These are phyloP conservation scores for Tricholauxania praeusta DNA, from an alignment of 2,888 invertebrate species.

Conservation along the genomic window DNA sequence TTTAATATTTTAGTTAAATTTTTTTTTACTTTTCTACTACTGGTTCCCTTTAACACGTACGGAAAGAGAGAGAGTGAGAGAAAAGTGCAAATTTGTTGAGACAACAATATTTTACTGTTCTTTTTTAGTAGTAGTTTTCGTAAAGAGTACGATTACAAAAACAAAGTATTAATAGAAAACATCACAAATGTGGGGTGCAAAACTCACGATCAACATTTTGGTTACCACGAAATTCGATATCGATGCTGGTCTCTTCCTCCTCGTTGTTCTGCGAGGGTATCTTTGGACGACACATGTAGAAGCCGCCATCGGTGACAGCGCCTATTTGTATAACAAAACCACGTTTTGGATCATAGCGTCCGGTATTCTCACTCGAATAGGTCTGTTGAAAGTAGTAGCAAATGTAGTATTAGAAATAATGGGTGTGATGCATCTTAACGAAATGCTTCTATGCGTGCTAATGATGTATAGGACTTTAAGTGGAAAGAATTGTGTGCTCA, in stretches of 20 bases:
- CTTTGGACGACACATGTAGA: conserved; percentile 61
- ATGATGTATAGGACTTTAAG: background rate
- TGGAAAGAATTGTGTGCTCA: background rate
- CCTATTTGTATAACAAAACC: conserved; percentile 64
- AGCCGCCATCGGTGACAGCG: conserved; percentile 61
- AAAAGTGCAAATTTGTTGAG: conserved; percentile 21
- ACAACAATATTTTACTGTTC: conserved; percentile 30
- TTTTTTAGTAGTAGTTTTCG: conserved; percentile 7
- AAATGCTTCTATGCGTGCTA: too few species aligned
- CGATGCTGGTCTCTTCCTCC: conserved; percentile 54
- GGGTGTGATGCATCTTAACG: background rate
- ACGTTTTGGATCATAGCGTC: conserved; percentile 62
- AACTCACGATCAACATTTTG: conserved; percentile 66
- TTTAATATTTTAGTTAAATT: background rate
- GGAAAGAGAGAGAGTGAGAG: conserved; percentile 2
- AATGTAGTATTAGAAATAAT: conserved; percentile 1
- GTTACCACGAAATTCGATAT: conserved; percentile 62
- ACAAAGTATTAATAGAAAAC: conserved; percentile 56
- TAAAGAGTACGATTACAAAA: conserved; percentile 20
- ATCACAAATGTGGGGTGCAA: conserved; percentile 67
- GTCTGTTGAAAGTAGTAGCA: conserved; percentile 47
- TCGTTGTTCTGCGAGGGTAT: conserved; percentile 57
- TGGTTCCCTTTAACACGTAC: conserved; percentile 25
- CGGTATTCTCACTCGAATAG: conserved; percentile 58
- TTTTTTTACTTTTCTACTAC: conserved; percentile 6